These are phyloP conservation scores for Diadromus collaris DNA, from an alignment of 2,888 invertebrate genomes.

Conservation along the genomic window DNA sequence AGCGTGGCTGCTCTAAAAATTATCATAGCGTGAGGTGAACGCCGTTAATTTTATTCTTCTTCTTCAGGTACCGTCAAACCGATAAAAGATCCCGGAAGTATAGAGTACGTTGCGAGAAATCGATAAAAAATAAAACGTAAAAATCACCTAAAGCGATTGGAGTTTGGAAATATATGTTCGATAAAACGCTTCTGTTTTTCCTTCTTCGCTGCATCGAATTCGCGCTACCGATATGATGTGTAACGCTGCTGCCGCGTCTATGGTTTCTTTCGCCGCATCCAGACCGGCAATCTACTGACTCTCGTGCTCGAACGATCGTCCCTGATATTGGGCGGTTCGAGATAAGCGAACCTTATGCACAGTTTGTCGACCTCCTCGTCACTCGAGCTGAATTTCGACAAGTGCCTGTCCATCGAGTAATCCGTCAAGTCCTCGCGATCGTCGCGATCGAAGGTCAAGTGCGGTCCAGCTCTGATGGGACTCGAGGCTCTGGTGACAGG, in stretches of 20 bases:
- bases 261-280: conserved; percentile 70
- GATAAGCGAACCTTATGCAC: conserved; percentile 65
- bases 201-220: background rate
- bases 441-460: conserved; percentile 67
- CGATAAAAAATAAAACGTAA: conserved; percentile 13
- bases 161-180: conserved; percentile 9
- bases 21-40: conserved; percentile 21
- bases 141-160: conserved; percentile 4
- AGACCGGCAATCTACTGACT: conserved; percentile 72
- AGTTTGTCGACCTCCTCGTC: conserved; percentile 77
- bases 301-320: conserved; percentile 62
- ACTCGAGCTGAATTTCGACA: conserved; percentile 74
- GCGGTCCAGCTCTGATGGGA: conserved; percentile 71
- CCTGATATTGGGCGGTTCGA: conserved; percentile 59
- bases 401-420: conserved; percentile 64
- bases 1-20: conserved; percentile 19
- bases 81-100: conserved; percentile 31
- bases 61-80: conserved; percentile 41
- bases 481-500: conserved; percentile 78
- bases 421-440: conserved; percentile 56
- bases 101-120: background rate
- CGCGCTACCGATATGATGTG: background rate
- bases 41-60: background rate
- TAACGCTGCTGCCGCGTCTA: conserved; percentile 39
- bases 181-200: conserved; percentile 1